Conservation (phyloP, 23 tunicate genomes). For the Clavelina lepadiformis region DNA sequence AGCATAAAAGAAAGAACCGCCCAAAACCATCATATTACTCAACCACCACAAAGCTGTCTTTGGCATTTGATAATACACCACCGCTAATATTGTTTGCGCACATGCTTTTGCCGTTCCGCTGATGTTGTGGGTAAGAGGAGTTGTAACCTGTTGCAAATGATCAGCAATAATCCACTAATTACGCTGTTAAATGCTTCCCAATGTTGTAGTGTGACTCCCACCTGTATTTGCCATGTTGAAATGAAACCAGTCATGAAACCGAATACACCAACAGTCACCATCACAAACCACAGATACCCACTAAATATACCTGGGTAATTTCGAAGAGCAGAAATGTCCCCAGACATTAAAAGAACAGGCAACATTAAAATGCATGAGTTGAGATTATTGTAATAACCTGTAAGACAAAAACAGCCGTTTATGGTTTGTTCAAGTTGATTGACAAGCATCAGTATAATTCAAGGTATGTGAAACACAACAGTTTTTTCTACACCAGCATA, state of each 20-base stretch:
- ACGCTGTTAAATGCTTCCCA: too few relatives aligned
- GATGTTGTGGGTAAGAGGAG: conserved; percentile 43
- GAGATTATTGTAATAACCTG: conserved; percentile 50
- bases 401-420: too few relatives aligned
- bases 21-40: conserved; percentile 44
- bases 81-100: conserved; percentile 30
- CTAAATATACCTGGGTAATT: neutral
- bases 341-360: conserved; percentile 8
- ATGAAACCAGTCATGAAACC: conserved; percentile 16
- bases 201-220: too few relatives aligned
- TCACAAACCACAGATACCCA: conserved; percentile 20
- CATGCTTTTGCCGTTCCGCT: conserved; percentile 48
- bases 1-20: conserved; percentile 38
- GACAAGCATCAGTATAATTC: too few relatives aligned
- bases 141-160: conserved; percentile 17
- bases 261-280: conserved; percentile 20
- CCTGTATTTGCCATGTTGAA: conserved; percentile 45
- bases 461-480: too few relatives aligned
- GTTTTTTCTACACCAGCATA: too few relatives aligned
- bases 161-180: too few relatives aligned
- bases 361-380: conserved; percentile 23
- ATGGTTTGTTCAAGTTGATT: too few relatives aligned
- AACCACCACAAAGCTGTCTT: conserved; percentile 59
- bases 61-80: conserved; percentile 14
- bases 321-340: neutral